These are phyloP conservation scores for Lathronympha strigana DNA, from an alignment of 2,888 invertebrate genomes.

Conservation along the genomic window DNA sequence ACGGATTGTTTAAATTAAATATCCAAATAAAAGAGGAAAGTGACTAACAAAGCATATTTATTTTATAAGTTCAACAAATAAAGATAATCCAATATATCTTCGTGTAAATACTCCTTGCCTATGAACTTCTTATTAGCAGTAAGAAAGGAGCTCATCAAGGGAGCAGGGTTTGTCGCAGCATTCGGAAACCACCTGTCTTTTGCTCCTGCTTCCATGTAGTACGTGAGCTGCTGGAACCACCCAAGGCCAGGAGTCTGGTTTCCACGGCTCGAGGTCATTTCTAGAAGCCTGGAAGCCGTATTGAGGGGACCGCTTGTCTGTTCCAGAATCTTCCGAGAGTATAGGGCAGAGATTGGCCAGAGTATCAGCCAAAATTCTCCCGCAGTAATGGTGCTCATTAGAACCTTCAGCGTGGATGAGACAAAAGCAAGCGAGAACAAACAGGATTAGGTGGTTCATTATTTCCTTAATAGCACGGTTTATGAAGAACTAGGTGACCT, in stretches of 20 bases:
- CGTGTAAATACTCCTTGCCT: neutral
- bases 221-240: conserved; percentile 1
- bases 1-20: neutral
- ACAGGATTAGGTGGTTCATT: conserved; percentile 23
- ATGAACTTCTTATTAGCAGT: conserved; percentile 14
- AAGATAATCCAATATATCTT: neutral
- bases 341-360: conserved; percentile 44
- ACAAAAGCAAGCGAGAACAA: conserved; percentile 4
- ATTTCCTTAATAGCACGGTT: neutral
- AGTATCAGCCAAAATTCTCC: conserved; percentile 44
- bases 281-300: neutral
- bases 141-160: conserved; percentile 47
- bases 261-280: conserved; percentile 3
- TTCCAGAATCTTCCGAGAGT: conserved; percentile 11
- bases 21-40: neutral
- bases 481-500: neutral
- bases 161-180: conserved; percentile 55
- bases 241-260: conserved; percentile 29
- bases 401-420: conserved; percentile 33
- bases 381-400: conserved; percentile 44
- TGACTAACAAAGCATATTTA: conserved; percentile 6
- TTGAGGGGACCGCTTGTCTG: neutral
- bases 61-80: conserved; percentile 9
- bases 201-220: conserved; percentile 14
- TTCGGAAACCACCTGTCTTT: conserved; percentile 49